Evolutionary conservation across 1,140 invertebrate species (phyloP).

Genomic region (Cotesia vestalis): DNA sequence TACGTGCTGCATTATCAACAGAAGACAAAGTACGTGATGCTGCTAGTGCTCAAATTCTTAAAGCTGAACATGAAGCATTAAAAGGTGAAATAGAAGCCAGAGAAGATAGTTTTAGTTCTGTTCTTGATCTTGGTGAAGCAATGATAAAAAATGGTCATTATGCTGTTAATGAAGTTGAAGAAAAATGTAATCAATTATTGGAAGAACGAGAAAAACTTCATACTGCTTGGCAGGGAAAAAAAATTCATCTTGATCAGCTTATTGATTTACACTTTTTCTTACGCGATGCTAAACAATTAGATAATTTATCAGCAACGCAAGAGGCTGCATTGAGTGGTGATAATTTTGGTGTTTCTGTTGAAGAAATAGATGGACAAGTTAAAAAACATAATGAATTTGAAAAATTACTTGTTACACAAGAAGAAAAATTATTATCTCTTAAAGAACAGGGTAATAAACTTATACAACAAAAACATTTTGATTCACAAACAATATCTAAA

Average conservation of each 20-base stretch:
- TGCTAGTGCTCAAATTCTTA: slow-evolving; percentile 85
- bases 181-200: slow-evolving; percentile 79
- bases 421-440: slow-evolving; percentile 86
- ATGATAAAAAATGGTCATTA: slow-evolving; percentile 90
- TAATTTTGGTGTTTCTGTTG: slow-evolving; percentile 76
- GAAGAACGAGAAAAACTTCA: slow-evolving; percentile 83
- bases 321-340: slow-evolving; percentile 77
- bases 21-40: slow-evolving; percentile 88
- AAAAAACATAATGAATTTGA: slow-evolving; percentile 93
- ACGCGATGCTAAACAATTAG: slow-evolving; percentile 92
- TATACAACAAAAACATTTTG: slow-evolving; percentile 92
- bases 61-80: slow-evolving; percentile 89
- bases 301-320: slow-evolving; percentile 87
- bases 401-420: slow-evolving; percentile 83
- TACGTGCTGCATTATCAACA: slow-evolving; percentile 81
- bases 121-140: slow-evolving; percentile 81
- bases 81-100: slow-evolving; percentile 95
- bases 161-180: slow-evolving; percentile 81
- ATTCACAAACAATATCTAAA: slow-evolving; percentile 83
- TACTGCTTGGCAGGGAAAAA: slow-evolving; percentile 87
- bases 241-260: slow-evolving; percentile 91
- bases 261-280: slow-evolving; percentile 95
- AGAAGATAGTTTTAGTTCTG: slow-evolving; percentile 84
- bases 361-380: slow-evolving; percentile 85
- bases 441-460: slow-evolving; percentile 90